Percentiles rank a stretch among this genome's conserved stretches.
Evolutionary conservation across 2,113 vertebrate genomes (phyloP).

Genomic region (Pyrgilauda ruficollis): DNA sequence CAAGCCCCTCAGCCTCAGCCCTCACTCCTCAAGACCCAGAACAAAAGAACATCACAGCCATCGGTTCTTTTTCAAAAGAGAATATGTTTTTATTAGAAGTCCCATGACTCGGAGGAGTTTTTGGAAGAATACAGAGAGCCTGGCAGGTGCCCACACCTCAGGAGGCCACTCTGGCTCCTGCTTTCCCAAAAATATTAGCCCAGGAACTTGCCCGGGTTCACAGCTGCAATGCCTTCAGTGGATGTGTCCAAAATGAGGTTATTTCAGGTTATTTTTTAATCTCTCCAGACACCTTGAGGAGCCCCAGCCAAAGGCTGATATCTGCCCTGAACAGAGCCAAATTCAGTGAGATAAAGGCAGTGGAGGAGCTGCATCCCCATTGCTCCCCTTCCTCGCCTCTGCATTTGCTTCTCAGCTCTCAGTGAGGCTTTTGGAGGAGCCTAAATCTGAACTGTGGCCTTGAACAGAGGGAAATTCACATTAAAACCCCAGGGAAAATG

Average conservation of each 20-base stretch:
- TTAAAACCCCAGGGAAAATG: background rate
- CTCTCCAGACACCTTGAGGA: background rate
- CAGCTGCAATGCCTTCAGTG: background rate
- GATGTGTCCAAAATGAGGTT: background rate
- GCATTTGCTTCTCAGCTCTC: background rate
- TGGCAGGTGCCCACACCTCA: background rate
- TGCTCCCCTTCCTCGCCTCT: background rate
- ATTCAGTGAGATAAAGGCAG: background rate
- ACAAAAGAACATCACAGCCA: background rate
- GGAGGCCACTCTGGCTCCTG: background rate
- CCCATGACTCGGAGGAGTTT: background rate
- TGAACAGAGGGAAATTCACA: conserved; percentile 1
- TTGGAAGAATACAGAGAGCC: background rate
- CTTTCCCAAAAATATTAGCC: background rate
- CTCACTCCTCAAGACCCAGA: background rate
- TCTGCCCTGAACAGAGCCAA: background rate
- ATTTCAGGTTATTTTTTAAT: background rate
- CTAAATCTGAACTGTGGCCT: background rate
- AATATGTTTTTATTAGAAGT: conserved; percentile 30
- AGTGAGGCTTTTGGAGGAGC: background rate
- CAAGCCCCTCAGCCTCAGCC: background rate
- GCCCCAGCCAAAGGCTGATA: background rate
- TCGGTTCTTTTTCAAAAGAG: background rate
- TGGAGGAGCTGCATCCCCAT: background rate
- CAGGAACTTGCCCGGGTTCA: background rate